These are phyloP conservation scores for Caenorhabditis remanei DNA, from an alignment of 1,140 invertebrate genomes.

Conservation along the genomic window DNA sequence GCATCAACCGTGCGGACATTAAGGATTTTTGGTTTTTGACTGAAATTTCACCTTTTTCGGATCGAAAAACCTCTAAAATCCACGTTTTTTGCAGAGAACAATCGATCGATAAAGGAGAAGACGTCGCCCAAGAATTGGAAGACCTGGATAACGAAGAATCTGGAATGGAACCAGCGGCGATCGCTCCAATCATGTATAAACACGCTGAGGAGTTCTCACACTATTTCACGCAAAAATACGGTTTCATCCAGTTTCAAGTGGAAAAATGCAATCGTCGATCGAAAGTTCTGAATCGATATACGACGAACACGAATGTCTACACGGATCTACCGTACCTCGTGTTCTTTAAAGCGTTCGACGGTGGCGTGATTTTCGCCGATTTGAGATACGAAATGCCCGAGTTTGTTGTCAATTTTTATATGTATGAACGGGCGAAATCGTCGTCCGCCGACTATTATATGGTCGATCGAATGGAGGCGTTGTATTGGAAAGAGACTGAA, in stretches of 20 bases:
- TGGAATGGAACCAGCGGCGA: neutral
- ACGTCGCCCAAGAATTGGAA: neutral
- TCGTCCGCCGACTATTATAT: slow-evolving; percentile 33
- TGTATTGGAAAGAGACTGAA: slow-evolving; percentile 26
- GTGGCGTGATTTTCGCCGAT: slow-evolving; percentile 34
- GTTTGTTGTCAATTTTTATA: slow-evolving; percentile 18
- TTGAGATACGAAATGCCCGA: slow-evolving; percentile 26
- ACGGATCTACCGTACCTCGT: slow-evolving; percentile 25
- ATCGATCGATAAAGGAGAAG: neutral
- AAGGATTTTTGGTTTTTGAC: too few relatives aligned
- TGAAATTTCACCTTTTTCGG: too few relatives aligned
- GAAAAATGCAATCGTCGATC: slow-evolving; percentile 35
- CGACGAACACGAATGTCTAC: neutral
- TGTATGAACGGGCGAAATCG: slow-evolving; percentile 34
- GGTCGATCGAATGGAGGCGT: slow-evolving; percentile 40
- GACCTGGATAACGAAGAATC: neutral
- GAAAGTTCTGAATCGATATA: slow-evolving; percentile 34
- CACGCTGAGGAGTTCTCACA: slow-evolving; percentile 37
- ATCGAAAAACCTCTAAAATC: too few relatives aligned
- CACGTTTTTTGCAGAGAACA: slow-evolving; percentile 3
- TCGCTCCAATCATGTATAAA: slow-evolving; percentile 18
- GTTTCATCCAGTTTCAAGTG: slow-evolving; percentile 32
- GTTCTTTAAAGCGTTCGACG: slow-evolving; percentile 25
- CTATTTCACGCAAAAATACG: slow-evolving; percentile 11
- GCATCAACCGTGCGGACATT: too few relatives aligned